A percentile compares a stretch with the other conserved stretches of the same genome.
Evolutionary conservation across 2,113 vertebrate species (phyloP).

Genomic region (Zosterops borbonicus): DNA sequence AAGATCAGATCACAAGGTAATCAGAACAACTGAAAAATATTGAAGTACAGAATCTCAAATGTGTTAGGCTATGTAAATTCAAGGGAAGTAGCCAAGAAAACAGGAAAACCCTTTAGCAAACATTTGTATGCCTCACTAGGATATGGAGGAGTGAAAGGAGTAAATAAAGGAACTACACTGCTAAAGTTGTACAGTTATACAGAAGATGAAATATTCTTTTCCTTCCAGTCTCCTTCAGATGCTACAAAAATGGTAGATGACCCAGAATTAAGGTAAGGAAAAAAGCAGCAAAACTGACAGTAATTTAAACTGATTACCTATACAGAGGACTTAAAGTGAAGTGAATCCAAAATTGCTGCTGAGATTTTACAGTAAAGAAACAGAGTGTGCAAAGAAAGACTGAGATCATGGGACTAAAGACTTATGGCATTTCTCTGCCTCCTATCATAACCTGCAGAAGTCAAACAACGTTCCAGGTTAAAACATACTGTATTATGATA

Average conservation of each 20-base stretch:
- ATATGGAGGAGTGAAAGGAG: neutral
- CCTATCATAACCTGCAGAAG: neutral
- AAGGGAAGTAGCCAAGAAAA: neutral
- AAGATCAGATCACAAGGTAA: neutral
- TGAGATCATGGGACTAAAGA: neutral
- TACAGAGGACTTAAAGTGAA: neutral
- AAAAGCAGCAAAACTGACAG: neutral
- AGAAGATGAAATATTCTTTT: neutral
- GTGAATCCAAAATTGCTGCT: neutral
- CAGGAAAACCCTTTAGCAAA: neutral
- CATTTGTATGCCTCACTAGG: neutral
- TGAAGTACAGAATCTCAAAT: neutral
- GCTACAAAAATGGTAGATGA: neutral
- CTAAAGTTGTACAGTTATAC: neutral
- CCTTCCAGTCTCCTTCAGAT: neutral
- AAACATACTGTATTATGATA: neutral
- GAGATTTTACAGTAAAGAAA: neutral
- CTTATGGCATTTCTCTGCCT: neutral
- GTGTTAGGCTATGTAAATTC: neutral
- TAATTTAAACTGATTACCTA: neutral
- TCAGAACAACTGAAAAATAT: neutral
- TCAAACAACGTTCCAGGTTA: neutral
- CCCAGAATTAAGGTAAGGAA: neutral
- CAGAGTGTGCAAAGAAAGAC: neutral
- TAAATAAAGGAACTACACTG: neutral